Evolutionary conservation across 2,797 vertebrate species (phyloP).

Genomic region (Arnoldichthys spilopterus): DNA sequence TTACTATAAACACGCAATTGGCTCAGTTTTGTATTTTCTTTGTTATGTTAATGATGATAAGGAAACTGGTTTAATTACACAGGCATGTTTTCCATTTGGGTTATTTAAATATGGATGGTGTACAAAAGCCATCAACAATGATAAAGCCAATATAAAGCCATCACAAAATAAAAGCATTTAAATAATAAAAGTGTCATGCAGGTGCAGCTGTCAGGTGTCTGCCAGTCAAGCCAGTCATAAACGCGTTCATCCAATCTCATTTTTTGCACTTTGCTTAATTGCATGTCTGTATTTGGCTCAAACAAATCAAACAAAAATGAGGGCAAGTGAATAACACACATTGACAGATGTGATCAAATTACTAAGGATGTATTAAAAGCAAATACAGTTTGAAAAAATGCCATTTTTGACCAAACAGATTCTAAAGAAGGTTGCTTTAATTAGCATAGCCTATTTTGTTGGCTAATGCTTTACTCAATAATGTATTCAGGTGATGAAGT

Average conservation of each 20-base stretch:
- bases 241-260: background rate
- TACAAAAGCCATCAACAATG: background rate
- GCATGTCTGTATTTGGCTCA: conserved; percentile 2
- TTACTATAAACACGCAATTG: too few relatives aligned
- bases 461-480: background rate
- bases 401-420: background rate
- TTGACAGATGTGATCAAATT: background rate
- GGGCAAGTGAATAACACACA: background rate
- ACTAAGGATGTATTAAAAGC: background rate
- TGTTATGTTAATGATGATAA: background rate
- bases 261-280: conserved; percentile 23
- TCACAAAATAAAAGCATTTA: background rate
- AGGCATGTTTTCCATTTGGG: background rate
- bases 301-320: conserved; percentile 5
- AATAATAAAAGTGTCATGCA: conserved; percentile 11
- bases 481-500: conserved; percentile 7
- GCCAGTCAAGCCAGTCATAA: background rate
- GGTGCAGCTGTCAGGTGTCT: conserved; percentile 20
- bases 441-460: background rate
- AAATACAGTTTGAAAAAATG: background rate
- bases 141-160: conserved; percentile 7
- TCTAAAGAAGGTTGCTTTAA: background rate
- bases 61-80: background rate
- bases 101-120: background rate
- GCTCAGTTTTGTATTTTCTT: too few relatives aligned